Evolutionary conservation across 2,888 invertebrate genomes (phyloP).

Genomic region (Leptopilina syphax): DNA sequence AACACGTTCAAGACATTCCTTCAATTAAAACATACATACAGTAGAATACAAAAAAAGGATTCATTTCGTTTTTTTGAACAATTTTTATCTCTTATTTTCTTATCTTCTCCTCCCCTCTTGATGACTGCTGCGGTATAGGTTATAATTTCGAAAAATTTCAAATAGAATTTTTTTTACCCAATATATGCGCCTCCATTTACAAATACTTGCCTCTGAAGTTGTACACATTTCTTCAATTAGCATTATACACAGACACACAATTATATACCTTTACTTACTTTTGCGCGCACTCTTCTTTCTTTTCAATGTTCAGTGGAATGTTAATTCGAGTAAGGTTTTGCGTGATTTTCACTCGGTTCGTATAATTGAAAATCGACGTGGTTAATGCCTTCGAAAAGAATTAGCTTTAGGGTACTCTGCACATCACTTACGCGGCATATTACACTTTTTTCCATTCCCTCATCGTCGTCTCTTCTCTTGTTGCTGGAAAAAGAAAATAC

Average conservation of each 20-base stretch:
- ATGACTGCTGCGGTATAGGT: not conserved
- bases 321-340: conserved; percentile 25
- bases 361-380: conserved; percentile 27
- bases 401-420: conserved; percentile 9
- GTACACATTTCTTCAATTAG: conserved; percentile 38
- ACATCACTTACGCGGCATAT: not conserved
- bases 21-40: not conserved
- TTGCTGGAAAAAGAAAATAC: not conserved
- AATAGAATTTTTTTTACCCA: conserved; percentile 2
- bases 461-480: not conserved
- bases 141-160: conserved; percentile 25
- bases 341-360: conserved; percentile 12
- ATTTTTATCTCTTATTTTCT: not conserved
- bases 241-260: conserved; percentile 21
- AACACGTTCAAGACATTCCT: not conserved
- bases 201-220: too few relatives aligned
- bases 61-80: not conserved
- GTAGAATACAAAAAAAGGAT: not conserved
- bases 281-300: not conserved
- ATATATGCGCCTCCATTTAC: not conserved
- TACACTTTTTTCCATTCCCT: not conserved
- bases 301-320: conserved; percentile 8
- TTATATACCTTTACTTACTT: conserved; percentile 17
- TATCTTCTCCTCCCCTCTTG: not conserved
- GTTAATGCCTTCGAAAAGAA: conserved; percentile 10